These are phyloP conservation scores for Rhizoglyphus robini DNA, from an alignment of 1,140 invertebrate species.

Conservation along the genomic window DNA sequence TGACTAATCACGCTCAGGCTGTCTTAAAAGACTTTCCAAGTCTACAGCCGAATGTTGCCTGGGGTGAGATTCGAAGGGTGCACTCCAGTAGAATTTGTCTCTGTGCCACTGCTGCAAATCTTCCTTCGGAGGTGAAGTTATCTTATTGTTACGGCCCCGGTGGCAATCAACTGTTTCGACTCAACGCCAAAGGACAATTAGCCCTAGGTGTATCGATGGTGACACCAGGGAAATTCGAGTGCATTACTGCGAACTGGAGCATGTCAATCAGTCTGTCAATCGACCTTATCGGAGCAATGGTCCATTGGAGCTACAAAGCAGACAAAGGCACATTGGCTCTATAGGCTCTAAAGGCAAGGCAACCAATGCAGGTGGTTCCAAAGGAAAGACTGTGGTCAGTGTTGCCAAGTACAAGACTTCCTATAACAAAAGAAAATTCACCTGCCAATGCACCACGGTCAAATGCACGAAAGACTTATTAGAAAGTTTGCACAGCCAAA, in stretches of 20 bases:
- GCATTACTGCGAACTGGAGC: conserved; percentile 65
- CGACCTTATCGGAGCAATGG: too few relatives aligned
- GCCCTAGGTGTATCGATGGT: conserved; percentile 88
- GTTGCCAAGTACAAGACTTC: too few relatives aligned
- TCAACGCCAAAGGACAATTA: conserved; percentile 86
- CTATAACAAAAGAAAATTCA: too few relatives aligned
- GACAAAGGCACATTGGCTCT: too few relatives aligned
- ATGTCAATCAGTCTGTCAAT: too few relatives aligned
- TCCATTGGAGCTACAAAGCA: conserved; percentile 74
- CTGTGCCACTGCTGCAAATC: conserved; percentile 72
- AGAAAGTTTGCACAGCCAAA: too few relatives aligned
- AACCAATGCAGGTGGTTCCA: too few relatives aligned
- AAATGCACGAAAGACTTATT: too few relatives aligned
- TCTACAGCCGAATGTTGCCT: conserved; percentile 81
- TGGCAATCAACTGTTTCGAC: conserved; percentile 77
- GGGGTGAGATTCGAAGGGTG: conserved; percentile 61
- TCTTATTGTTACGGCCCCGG: conserved; percentile 80
- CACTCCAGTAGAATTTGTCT: conserved; percentile 43
- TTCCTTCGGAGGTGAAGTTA: conserved; percentile 65
- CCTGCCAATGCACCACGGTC: too few relatives aligned
- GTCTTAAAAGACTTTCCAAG: conserved; percentile 84
- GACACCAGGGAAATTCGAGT: conserved; percentile 66
- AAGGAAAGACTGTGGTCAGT: too few relatives aligned
- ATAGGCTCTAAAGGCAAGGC: too few relatives aligned
- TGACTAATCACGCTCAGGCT: conserved; percentile 93